Evolutionary conservation across 1,140 invertebrate species (phyloP), one percentile per base, ranked within the genome.

Genomic region (Proctacanthus coquilletti): DNA sequence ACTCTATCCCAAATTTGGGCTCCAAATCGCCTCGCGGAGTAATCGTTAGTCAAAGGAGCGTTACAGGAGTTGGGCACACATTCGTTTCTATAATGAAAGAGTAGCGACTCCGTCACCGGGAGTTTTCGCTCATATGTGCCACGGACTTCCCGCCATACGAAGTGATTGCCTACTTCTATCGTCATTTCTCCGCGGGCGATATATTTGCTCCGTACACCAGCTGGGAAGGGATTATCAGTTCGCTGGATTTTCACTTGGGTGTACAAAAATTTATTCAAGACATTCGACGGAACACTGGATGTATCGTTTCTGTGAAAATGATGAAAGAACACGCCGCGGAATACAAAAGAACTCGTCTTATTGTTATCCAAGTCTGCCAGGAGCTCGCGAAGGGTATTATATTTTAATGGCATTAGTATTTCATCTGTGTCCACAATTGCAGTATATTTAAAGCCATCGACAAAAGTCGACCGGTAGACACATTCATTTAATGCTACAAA

Each of bases 401-500:
- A 52, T 38, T 60, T 60, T 36, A 70, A 58, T 2, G 74, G 74
- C 40, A 77, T 63, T 17, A 76, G 61, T 40, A 69, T 69, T 45
- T 77, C 74, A 42, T 77, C 74, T 19, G 76, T 37, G 51, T 77
- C 74, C 13, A 74, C 68, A 36, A 73, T 63, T 0, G 69, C 56
- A 0, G 71, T 53, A 45, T 70, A 72, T 3, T 61, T 60, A 41
- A 53, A 61, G 34, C 51, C 51, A 21, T 52, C 55, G 31, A 60
- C 46, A 4, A 56, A 48, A 23, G 50, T 60, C 13, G 56, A 58
- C 18, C 74, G 51, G 45, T 74, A 73, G 4, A 77, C 58, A 47
- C 74, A 77, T 44, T 77, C 74, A 39, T 77, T 76, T 14, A 75
- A 53, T 21, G 71, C 73, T 44, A 74, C 70, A 5, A 74, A 63